phyloP scores from a whole-genome alignment of 2,797 vertebrate species.

The Cyprinodon diabolis region DNA sequence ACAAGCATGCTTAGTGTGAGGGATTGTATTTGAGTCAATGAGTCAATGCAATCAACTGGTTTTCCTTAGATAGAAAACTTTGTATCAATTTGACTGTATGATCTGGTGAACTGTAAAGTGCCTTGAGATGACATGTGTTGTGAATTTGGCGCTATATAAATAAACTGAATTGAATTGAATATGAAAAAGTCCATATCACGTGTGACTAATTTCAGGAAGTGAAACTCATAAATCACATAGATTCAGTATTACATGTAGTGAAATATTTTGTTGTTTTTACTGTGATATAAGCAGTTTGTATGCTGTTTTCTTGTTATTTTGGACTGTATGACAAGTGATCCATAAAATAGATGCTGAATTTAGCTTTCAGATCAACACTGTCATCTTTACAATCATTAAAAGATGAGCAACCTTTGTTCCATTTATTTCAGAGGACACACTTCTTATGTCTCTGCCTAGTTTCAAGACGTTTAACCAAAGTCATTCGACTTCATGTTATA shows the following conservation, averaged over 20 bases:
- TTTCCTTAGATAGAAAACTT: no score
- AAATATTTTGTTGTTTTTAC: neutral
- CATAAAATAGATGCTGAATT: neutral
- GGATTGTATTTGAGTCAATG: no score
- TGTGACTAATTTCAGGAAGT: neutral
- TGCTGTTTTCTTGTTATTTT: no score
- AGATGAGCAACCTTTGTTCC: neutral
- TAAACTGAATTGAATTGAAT: no score
- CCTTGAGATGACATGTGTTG: no score
- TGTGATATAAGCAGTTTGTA: no score
- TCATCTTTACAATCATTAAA: neutral
- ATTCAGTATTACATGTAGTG: neutral
- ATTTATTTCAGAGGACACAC: neutral
- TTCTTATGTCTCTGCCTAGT: neutral
- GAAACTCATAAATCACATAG: neutral
- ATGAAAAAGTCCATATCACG: neutral
- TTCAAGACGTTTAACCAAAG: neutral
- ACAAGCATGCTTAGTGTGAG: no score
- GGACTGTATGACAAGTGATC: no score
- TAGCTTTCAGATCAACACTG: neutral
- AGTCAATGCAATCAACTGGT: no score
- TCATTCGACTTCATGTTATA: neutral
- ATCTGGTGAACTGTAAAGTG: no score
- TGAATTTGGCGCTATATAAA: no score
- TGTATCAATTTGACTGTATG: no score